Evolutionary conservation across 2,113 vertebrate species (phyloP).

Genomic region (Jacana jacana): DNA sequence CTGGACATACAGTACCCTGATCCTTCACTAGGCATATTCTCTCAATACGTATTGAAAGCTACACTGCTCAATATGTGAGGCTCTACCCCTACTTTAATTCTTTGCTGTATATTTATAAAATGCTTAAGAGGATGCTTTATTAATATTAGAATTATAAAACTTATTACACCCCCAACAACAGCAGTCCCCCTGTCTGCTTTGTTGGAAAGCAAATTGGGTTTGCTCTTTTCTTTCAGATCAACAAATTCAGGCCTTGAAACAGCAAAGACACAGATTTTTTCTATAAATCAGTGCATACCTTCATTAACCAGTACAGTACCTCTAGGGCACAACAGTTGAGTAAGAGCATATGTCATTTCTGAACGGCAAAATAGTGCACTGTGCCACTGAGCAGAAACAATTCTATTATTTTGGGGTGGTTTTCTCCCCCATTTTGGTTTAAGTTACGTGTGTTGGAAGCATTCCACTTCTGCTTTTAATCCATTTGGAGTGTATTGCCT

Average conservation of each 20-base stretch:
- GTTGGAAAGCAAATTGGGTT: not conserved
- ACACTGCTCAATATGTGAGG: not conserved
- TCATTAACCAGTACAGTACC: not conserved
- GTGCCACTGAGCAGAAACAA: not conserved
- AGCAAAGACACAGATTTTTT: not conserved
- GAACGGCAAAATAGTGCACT: not conserved
- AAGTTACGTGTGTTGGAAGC: not conserved
- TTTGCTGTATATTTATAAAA: not conserved
- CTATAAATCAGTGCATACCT: not conserved
- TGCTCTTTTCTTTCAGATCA: not conserved
- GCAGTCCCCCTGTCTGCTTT: not conserved
- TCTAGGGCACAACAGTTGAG: not conserved
- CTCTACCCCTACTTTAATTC: not conserved
- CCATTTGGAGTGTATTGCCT: not conserved
- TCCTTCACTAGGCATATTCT: not conserved
- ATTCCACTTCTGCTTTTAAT: not conserved
- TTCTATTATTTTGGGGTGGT: not conserved
- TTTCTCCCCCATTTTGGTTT: not conserved
- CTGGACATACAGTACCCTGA: fast-evolving
- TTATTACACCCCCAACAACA: not conserved
- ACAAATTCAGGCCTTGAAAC: not conserved
- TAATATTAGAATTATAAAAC: not conserved
- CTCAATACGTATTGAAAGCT: not conserved
- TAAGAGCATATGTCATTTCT: not conserved
- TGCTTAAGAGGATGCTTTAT: not conserved